Evolutionary conservation across 2,797 vertebrate species (phyloP).

Genomic region (Diplodus sargus): DNA sequence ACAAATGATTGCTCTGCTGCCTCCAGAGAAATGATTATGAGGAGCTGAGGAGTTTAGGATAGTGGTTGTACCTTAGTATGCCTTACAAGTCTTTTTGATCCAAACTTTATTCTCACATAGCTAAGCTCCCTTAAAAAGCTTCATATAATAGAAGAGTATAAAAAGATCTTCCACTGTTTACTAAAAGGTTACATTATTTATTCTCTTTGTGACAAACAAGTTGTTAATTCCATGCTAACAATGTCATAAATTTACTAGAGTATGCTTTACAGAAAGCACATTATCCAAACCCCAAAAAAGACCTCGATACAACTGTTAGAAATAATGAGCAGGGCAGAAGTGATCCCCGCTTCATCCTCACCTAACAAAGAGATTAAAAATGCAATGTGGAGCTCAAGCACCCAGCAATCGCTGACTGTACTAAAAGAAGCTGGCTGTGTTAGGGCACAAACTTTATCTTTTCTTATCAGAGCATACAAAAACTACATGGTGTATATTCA

Average conservation of each 20-base stretch:
- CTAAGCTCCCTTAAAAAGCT: slow-evolving; percentile 48
- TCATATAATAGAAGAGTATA: slow-evolving; percentile 10
- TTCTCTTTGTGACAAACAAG: slow-evolving; percentile 51
- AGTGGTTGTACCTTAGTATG: slow-evolving; percentile 15
- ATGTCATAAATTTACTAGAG: slow-evolving; percentile 54
- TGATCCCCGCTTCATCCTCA: slow-evolving; percentile 74
- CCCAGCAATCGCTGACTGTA: slow-evolving; percentile 74
- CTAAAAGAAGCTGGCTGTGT: slow-evolving; percentile 70
- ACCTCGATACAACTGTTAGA: slow-evolving; percentile 68
- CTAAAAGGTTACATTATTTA: slow-evolving; percentile 49
- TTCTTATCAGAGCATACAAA: slow-evolving; percentile 42
- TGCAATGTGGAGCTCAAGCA: slow-evolving; percentile 75
- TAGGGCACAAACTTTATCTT: slow-evolving; percentile 68
- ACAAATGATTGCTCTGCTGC: slow-evolving; percentile 58
- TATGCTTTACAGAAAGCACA: slow-evolving; percentile 58
- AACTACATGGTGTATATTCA: slow-evolving; percentile 32
- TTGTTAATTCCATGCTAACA: slow-evolving; percentile 61
- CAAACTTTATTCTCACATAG: slow-evolving; percentile 43
- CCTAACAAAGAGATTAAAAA: slow-evolving; percentile 83
- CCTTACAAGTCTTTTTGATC: slow-evolving; percentile 43
- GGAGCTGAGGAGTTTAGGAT: slow-evolving; percentile 29
- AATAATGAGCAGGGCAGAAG: slow-evolving; percentile 78
- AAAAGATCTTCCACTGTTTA: slow-evolving; percentile 38
- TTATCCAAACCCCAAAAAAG: slow-evolving; percentile 64
- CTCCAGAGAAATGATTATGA: slow-evolving; percentile 52